Percentiles rank a stretch among this genome's conserved stretches.
phyloP scores from a whole-genome alignment of 2,113 vertebrate genomes.

The Dicaeum eximium region DNA sequence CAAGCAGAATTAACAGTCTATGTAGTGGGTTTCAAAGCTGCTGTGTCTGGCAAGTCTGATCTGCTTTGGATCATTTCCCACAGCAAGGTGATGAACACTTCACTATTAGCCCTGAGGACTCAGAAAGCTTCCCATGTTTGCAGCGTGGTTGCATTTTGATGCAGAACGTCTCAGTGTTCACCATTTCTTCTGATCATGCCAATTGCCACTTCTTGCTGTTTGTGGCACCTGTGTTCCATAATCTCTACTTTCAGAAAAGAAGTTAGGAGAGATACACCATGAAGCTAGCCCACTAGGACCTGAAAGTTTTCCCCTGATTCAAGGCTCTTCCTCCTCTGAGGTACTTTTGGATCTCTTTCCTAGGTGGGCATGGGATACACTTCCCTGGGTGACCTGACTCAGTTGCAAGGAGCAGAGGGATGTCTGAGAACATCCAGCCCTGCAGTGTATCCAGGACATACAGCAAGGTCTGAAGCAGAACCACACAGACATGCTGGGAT shows the following conservation, averaged over 20 bases:
- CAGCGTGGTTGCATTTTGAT: background rate
- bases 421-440: background rate
- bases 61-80: background rate
- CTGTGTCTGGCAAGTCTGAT: background rate
- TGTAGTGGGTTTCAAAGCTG: background rate
- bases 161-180: background rate
- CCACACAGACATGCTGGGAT: accelerated
- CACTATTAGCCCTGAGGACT: background rate
- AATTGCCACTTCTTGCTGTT: background rate
- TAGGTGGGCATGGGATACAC: background rate
- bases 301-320: background rate
- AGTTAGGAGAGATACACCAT: background rate
- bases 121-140: background rate
- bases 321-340: background rate
- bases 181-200: background rate
- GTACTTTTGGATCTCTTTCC: background rate
- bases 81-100: background rate
- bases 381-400: background rate
- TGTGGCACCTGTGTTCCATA: background rate
- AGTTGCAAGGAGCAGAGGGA: background rate
- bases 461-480: background rate
- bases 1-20: background rate
- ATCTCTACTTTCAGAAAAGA: background rate
- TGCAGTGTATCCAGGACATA: accelerated
- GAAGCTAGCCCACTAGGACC: accelerated